Evolutionary conservation across 2,888 invertebrate genomes (phyloP), one percentile per base, ranked within the genome.

Genomic region (Aradus depressus): DNA sequence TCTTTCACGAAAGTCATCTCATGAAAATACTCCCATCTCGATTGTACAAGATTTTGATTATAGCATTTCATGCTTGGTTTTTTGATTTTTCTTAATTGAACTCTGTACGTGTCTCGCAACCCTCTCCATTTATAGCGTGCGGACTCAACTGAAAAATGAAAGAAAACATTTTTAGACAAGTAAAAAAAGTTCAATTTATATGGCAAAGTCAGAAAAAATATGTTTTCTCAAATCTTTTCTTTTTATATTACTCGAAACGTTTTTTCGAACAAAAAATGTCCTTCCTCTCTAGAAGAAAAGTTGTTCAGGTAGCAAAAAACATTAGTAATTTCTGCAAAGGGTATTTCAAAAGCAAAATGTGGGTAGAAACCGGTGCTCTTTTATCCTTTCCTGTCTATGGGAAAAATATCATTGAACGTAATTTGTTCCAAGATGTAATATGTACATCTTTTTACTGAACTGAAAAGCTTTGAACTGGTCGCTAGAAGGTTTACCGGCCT

Each of bases 91-190:
- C 55, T 38, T 10, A 55, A 32, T 16, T 55, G 55, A 18, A 55
- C 52, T 14, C 55, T 26, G 25, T 49, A 55, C 4, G 55, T 52
- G 31, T 55, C 55, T 21, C 55, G 25, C 8, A 55, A 38, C 4
- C 55, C 55, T 19, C 55, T 52, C 55, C 55, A 55, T 45, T 55
- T 55, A 37, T 51, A 52, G 44, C 52, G 38, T 2, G 52, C 55
- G 5, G 52, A 50, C 28, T 55, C 55, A 28, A 55, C 55, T 55
- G 45, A 3, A 51, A 54, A 35, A 34, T n/a, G 23, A 35, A 44
- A 44, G 12, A 25, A 44, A 28, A n/a, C n/a, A n/a, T n/a, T n/a
- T n/a, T n/a, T n/a, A n/a, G 6, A 31, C 19, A 21, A 19, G 2
- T 6, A 12, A 21, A 18, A 37, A 3, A 3, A 37, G 12, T 4